These are phyloP conservation scores for Carabus problematicus DNA, from an alignment of 2,888 invertebrate genomes.

Conservation along the genomic window DNA sequence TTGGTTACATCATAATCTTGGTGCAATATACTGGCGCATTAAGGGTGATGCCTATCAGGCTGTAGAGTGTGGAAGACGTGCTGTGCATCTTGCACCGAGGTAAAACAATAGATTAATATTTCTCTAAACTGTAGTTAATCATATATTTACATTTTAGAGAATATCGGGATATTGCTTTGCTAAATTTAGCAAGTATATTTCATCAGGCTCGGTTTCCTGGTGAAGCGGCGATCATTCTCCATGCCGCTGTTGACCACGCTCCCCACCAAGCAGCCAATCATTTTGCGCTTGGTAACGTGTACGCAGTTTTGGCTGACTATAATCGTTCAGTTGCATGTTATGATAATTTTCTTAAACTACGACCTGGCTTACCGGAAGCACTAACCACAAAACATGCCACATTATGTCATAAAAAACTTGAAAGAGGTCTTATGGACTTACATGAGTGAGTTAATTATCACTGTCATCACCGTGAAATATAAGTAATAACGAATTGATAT, in stretches of 20 bases:
- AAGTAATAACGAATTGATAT: conserved; percentile 1
- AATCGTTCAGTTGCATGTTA: conserved; percentile 73
- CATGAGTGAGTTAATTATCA: conserved; percentile 66
- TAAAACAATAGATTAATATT: conserved; percentile 52
- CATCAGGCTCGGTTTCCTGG: conserved; percentile 71
- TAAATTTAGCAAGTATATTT: conserved; percentile 76
- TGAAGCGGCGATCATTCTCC: conserved; percentile 76
- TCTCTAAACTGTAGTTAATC: conserved; percentile 23
- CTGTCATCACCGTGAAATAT: background rate
- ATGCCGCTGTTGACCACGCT: conserved; percentile 76
- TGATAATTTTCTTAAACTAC: conserved; percentile 70
- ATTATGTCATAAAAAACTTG: conserved; percentile 71
- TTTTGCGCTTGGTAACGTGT: conserved; percentile 76
- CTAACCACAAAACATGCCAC: conserved; percentile 69
- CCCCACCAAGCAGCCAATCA: conserved; percentile 67
- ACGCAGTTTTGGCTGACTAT: conserved; percentile 73
- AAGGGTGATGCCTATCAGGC: conserved; percentile 78
- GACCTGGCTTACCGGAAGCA: conserved; percentile 69
- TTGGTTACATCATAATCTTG: conserved; percentile 82
- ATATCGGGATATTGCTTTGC: conserved; percentile 74
- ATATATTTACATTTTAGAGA: conserved; percentile 58
- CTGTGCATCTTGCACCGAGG: conserved; percentile 78
- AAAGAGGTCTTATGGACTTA: conserved; percentile 67
- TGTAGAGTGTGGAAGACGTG: conserved; percentile 79
- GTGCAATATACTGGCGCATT: conserved; percentile 79